A percentile compares a stretch with the other conserved stretches of the same genome.
phyloP scores from a whole-genome alignment of 2,888 invertebrate genomes.

The Thyatira batis region DNA sequence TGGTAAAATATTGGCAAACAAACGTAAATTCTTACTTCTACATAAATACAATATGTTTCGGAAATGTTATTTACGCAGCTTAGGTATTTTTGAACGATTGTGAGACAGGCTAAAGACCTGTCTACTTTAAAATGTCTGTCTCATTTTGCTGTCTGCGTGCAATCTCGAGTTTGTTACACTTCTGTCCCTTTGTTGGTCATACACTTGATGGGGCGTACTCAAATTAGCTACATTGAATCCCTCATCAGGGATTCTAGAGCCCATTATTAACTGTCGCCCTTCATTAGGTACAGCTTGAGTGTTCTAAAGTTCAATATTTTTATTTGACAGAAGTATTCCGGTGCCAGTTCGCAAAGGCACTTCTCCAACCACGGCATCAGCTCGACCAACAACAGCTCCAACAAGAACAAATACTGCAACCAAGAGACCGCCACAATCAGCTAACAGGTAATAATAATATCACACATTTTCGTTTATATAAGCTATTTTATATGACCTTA shows the following conservation, averaged over 20 bases:
- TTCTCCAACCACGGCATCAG: slow-evolving; percentile 65
- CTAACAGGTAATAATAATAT: slow-evolving; percentile 60
- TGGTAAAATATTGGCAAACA: slow-evolving; percentile 1
- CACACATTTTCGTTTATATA: background rate
- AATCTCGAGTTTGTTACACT: too few relatives aligned
- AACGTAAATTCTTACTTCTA: background rate
- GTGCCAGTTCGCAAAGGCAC: slow-evolving; percentile 75
- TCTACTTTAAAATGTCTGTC: too few relatives aligned
- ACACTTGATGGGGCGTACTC: too few relatives aligned
- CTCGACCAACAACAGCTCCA: slow-evolving; percentile 38
- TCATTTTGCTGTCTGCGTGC: too few relatives aligned
- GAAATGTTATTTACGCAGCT: too few relatives aligned
- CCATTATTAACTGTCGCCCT: too few relatives aligned
- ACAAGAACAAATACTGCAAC: slow-evolving; percentile 33
- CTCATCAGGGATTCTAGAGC: too few relatives aligned
- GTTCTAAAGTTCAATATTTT: slow-evolving; percentile 3
- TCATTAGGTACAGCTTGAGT: background rate
- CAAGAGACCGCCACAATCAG: slow-evolving; percentile 67
- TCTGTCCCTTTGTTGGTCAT: too few relatives aligned
- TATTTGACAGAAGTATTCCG: slow-evolving; percentile 75
- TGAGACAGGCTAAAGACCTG: too few relatives aligned
- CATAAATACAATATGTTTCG: background rate
- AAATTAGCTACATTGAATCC: too few relatives aligned
- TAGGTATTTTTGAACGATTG: too few relatives aligned
- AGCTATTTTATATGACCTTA: slow-evolving; percentile 9